Conservation (phyloP, 2,888 invertebrate species). For the Tromatobia lineatoria region DNA sequence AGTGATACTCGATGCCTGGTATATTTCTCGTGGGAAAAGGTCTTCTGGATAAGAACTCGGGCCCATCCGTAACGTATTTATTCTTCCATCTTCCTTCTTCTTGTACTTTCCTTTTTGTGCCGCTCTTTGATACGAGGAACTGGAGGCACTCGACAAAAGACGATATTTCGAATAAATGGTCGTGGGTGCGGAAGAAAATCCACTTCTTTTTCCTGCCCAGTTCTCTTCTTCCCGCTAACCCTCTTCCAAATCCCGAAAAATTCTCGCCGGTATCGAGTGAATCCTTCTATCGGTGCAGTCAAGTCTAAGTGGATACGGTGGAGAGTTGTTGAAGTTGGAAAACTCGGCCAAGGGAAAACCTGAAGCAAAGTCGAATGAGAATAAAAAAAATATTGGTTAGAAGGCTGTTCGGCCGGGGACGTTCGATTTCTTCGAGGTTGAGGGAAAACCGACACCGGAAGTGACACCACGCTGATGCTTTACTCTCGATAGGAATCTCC, state of each 20-base stretch:
- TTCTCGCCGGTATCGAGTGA: background rate
- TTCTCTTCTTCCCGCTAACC: background rate
- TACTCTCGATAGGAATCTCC: slow-evolving; percentile 17
- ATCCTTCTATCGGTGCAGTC: slow-evolving; percentile 3
- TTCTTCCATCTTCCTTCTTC: background rate
- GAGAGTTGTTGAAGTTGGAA: background rate
- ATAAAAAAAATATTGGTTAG: background rate
- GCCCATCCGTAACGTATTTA: background rate
- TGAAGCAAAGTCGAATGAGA: slow-evolving; percentile 7
- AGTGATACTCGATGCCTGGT: slow-evolving; percentile 7
- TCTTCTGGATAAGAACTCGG: slow-evolving; percentile 3
- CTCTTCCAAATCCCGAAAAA: background rate
- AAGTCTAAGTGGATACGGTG: background rate
- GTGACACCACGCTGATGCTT: slow-evolving; percentile 15
- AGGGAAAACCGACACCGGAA: slow-evolving; percentile 7
- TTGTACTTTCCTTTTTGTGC: background rate
- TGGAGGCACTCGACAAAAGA: background rate
- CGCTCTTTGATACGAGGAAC: background rate
- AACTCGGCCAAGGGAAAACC: slow-evolving; percentile 9
- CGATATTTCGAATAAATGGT: background rate
- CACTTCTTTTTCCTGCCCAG: background rate
- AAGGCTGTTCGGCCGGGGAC: background rate
- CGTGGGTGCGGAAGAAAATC: background rate
- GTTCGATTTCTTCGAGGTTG: background rate
- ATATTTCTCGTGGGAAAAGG: slow-evolving; percentile 11